These are phyloP conservation scores for Euplexia lucipara DNA, from an alignment of 2,888 invertebrate species.

Conservation along the genomic window DNA sequence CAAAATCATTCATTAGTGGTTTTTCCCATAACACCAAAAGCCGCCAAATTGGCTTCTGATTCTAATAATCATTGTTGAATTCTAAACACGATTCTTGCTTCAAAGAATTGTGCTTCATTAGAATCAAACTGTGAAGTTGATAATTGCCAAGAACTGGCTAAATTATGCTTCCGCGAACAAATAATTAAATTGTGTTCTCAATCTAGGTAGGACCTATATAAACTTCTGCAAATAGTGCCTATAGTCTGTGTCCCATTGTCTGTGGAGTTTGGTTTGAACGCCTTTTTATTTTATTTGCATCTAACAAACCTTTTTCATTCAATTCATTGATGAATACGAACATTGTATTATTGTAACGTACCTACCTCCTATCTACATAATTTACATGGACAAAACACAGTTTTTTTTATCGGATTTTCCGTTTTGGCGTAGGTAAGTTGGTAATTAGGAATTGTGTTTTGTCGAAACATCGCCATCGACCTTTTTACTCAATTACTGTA, in stretches of 20 bases:
- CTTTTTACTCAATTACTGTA: too few species aligned
- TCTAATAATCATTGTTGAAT: slow-evolving; percentile 7
- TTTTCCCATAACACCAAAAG: slow-evolving; percentile 15
- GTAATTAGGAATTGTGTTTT: not conserved
- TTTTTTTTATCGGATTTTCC: slow-evolving; percentile 22
- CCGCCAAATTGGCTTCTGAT: not conserved
- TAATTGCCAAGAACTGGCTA: slow-evolving; percentile 38
- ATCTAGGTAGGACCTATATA: not conserved
- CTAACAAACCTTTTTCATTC: slow-evolving; percentile 15
- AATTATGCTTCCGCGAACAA: slow-evolving; percentile 34
- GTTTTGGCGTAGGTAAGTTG: not conserved
- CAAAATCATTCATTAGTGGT: not conserved
- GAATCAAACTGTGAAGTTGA: slow-evolving; percentile 35
- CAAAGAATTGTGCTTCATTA: slow-evolving; percentile 32
- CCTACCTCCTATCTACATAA: too few species aligned
- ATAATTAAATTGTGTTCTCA: slow-evolving; percentile 10
- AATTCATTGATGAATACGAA: slow-evolving; percentile 8
- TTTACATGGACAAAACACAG: too few species aligned
- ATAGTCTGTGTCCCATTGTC: slow-evolving; percentile 1
- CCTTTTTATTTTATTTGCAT: not conserved
- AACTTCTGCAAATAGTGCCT: not conserved
- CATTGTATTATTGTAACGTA: slow-evolving; percentile 28
- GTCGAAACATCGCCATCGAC: too few species aligned
- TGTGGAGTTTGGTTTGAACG: not conserved
- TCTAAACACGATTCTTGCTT: slow-evolving; percentile 15